Base-by-base conservation (phyloP, 1,140 invertebrate genomes). In the Tetragonula clypearis region DNA sequence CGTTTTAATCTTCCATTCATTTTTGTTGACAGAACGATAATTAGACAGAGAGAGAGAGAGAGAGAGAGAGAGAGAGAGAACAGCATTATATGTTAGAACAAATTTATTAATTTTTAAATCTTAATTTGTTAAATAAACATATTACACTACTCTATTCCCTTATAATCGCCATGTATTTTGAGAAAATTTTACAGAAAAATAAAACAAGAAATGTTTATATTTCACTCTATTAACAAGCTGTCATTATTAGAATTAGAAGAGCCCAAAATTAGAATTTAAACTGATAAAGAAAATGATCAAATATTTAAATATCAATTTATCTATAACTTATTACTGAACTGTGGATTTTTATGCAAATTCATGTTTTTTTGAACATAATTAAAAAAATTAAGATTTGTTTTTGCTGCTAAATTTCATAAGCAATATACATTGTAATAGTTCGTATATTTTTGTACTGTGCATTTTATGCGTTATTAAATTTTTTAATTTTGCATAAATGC, bases 191-290 rank as follows among this genome's bases (percentile, higher is more conserved):
- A 53, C 72, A 66, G 35, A 49, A 53, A 60, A 58, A 35, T 19
- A 81, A 84, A 55, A 23, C 76, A 58, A 88, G 23, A 35, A 78
- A 72, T 60, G n/a, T 17, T 65, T 73, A 56, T 84, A 72, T 68
- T 86, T 74, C 75, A 76, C 79, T 76, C 76, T 58, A 65, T 75
- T 53, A 30, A 62, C 53, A 12, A 69, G 30, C 49, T 56, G 68
- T 23, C 4, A 5, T 76, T 68, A 60, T 71, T 60, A 30, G 53
- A 2, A 41, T 15, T 41, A 19, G 26, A 15, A 58, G 49, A 19
- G 2, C 14, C 23, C 1, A 19, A 15, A 75, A 62, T 73, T 55
- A n/a, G 30, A 66, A 88, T 85, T 74, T 60, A 35, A 62, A 74
- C 41, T 5, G 68, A 79, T 60, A 79, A 79, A 60, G 17, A 68